A percentile compares a stretch with the other conserved stretches of the same genome.
phyloP scores from a whole-genome alignment of 2,113 vertebrate genomes.

The Takifugu flavidus region DNA sequence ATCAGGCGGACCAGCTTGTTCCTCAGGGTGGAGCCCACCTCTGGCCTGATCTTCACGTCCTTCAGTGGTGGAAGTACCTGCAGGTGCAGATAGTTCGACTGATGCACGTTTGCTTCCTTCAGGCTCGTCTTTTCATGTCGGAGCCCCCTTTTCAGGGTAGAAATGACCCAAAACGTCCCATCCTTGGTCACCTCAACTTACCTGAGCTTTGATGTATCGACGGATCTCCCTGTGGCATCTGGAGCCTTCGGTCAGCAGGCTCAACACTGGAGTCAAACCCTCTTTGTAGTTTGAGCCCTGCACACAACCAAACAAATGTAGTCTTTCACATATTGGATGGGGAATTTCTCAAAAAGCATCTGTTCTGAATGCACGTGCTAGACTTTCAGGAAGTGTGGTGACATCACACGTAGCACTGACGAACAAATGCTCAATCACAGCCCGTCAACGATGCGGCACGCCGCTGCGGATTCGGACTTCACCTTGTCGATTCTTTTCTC shows the following conservation, averaged over 20 bases:
- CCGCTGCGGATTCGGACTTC: slow-evolving; percentile 33
- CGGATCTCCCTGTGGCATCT: slow-evolving; percentile 91
- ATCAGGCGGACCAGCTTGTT: slow-evolving; percentile 97
- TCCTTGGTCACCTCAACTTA: slow-evolving; percentile 45
- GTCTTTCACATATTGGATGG: background rate
- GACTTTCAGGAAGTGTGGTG: too few relatives aligned
- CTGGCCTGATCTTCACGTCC: slow-evolving; percentile 91
- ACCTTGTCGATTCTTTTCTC: slow-evolving; percentile 98
- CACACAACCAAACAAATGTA: slow-evolving; percentile 34
- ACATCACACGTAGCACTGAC: too few relatives aligned
- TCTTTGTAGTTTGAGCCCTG: slow-evolving; percentile 96
- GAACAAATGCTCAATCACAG: background rate
- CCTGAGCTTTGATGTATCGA: slow-evolving; percentile 95
- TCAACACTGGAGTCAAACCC: slow-evolving; percentile 94
- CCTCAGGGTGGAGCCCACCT: slow-evolving; percentile 88
- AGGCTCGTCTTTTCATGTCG: too few relatives aligned
- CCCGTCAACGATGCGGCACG: background rate
- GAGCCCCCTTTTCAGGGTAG: too few relatives aligned
- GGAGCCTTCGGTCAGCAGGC: slow-evolving; percentile 90
- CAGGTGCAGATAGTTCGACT: background rate
- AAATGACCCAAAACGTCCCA: background rate
- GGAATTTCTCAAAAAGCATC: too few relatives aligned
- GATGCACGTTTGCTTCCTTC: too few relatives aligned
- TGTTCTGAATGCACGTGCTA: background rate
- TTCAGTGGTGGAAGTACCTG: slow-evolving; percentile 93